phyloP scores from a whole-genome alignment of 2,113 vertebrate species.

The Diphyllodes magnificus region DNA sequence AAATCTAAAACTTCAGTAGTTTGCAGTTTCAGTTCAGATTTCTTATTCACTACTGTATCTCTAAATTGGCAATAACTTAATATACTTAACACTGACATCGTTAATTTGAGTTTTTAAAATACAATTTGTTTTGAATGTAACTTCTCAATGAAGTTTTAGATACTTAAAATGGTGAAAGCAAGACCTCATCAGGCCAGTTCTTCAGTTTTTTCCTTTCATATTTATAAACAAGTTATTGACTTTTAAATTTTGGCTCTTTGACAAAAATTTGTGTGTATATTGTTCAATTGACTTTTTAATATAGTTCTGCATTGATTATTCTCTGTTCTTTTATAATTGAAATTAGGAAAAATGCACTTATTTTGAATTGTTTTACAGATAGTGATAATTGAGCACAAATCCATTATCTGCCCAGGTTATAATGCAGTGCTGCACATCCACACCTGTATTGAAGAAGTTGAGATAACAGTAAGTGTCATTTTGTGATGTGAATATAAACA shows the following conservation, averaged over 20 bases:
- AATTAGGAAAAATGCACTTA: not conserved
- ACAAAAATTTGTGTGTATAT: not conserved
- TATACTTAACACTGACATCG: not conserved
- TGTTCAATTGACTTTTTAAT: not conserved
- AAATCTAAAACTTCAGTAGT: not conserved
- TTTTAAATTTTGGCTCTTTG: not conserved
- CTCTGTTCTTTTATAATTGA: not conserved
- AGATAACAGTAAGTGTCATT: slow-evolving; percentile 88
- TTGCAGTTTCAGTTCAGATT: not conserved
- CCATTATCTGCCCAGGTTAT: slow-evolving; percentile 98
- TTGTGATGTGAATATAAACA: not conserved
- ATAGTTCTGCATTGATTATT: not conserved
- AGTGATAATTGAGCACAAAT: slow-evolving; percentile 99
- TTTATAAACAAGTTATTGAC: not conserved
- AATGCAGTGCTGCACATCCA: slow-evolving; percentile 99
- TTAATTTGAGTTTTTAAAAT: not conserved
- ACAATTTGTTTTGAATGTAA: not conserved
- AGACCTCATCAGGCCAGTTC: not conserved
- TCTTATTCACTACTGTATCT: not conserved
- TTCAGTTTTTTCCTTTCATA: not conserved
- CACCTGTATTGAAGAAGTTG: slow-evolving; percentile 98
- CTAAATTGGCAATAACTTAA: not conserved
- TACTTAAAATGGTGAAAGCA: not conserved
- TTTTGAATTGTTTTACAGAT: slow-evolving; percentile 80
- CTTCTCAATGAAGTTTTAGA: not conserved